phyloP scores from a whole-genome alignment of 2,888 invertebrate genomes.

The Ernsta delagoae region DNA sequence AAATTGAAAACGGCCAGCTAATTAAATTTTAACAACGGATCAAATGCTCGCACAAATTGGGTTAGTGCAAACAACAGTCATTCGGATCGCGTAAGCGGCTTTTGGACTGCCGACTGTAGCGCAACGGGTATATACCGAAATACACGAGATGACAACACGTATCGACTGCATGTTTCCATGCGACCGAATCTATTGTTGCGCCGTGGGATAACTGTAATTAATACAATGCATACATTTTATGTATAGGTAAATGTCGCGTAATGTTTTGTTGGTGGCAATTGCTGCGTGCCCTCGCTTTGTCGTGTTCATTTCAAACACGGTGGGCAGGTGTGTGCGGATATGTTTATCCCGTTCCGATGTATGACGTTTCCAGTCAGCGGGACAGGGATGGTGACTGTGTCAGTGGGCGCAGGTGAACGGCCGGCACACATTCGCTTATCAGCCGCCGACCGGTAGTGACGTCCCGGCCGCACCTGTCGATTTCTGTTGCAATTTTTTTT shows the following conservation, averaged over 20 bases:
- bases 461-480: no score
- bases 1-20: background rate
- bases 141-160: slow-evolving; percentile 39
- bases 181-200: slow-evolving; percentile 48
- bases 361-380: slow-evolving; percentile 45
- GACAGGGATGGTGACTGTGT: slow-evolving; percentile 68
- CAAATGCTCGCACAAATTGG: slow-evolving; percentile 28
- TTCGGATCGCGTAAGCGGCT: slow-evolving; percentile 34
- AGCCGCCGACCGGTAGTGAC: slow-evolving; percentile 71
- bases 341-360: slow-evolving; percentile 50
- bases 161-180: slow-evolving; percentile 45
- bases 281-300: slow-evolving; percentile 58
- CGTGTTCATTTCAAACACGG: slow-evolving; percentile 41
- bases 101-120: slow-evolving; percentile 40
- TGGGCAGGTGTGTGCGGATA: slow-evolving; percentile 40
- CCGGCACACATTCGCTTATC: slow-evolving; percentile 82
- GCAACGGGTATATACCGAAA: slow-evolving; percentile 42
- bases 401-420: slow-evolving; percentile 80
- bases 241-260: slow-evolving; percentile 66
- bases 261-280: slow-evolving; percentile 60
- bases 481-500: no score
- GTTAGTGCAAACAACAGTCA: slow-evolving; percentile 46
- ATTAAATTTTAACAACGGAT: slow-evolving; percentile 10
- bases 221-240: slow-evolving; percentile 60
- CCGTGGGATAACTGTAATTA: slow-evolving; percentile 60